A percentile compares a stretch with the other conserved stretches of the same genome.
Conservation (phyloP, 2,888 invertebrate genomes). For the Tenthredo scrophulariae region DNA sequence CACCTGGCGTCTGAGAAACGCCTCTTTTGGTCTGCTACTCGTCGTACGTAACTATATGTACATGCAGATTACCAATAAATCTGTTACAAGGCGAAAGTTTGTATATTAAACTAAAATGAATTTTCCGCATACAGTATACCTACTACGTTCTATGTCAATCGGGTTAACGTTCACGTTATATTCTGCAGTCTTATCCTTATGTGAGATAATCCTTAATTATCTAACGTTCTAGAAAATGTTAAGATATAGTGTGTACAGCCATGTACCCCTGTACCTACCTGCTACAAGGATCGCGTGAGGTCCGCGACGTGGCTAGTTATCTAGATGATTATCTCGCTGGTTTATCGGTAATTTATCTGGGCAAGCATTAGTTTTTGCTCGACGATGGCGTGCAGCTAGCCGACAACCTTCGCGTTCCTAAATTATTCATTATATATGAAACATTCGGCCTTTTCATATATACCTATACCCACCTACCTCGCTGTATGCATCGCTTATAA, state of each 20-base stretch:
- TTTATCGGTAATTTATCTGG: conserved; percentile 78
- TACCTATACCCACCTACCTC: background rate
- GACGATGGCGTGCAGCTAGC: conserved; percentile 73
- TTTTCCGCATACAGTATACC: background rate
- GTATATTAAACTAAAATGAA: background rate
- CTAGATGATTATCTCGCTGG: conserved; percentile 74
- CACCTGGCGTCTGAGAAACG: conserved; percentile 31
- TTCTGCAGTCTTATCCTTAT: background rate
- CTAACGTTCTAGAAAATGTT: conserved; percentile 10
- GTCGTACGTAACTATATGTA: background rate
- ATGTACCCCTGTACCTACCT: conserved; percentile 10
- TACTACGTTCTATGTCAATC: background rate
- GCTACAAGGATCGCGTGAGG: conserved; percentile 52
- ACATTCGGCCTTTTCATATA: conserved; percentile 46
- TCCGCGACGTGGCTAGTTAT: conserved; percentile 71
- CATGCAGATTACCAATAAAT: background rate
- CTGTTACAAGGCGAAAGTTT: background rate
- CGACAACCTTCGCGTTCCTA: conserved; percentile 71
- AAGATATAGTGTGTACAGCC: conserved; percentile 8
- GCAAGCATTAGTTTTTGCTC: conserved; percentile 78
- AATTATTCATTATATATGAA: conserved; percentile 74
- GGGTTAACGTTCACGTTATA: background rate
- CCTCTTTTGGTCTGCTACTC: conserved; percentile 27
- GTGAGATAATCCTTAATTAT: conserved; percentile 25
- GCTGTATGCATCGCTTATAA: conserved; percentile 1